Percentiles rank a stretch among this genome's conserved stretches.
These are phyloP conservation scores for Himalopsyche phryganea DNA, from an alignment of 1,140 invertebrate genomes.

Conservation along the genomic window DNA sequence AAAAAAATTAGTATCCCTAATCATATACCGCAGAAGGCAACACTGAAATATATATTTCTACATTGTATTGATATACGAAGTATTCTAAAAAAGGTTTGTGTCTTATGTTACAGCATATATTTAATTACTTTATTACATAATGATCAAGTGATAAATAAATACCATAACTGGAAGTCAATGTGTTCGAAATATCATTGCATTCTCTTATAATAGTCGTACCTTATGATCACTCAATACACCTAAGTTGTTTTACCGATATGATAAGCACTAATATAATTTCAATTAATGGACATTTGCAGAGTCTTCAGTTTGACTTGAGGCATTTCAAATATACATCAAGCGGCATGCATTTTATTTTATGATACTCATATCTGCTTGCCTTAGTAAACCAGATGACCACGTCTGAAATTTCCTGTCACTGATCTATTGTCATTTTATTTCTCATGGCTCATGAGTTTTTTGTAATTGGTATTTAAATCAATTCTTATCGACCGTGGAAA, in stretches of 20 bases:
- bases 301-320: too few relatives aligned
- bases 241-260: background rate
- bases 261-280: background rate
- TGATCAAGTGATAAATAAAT: background rate
- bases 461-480: too few relatives aligned
- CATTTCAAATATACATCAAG: too few relatives aligned
- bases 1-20: slow-evolving; percentile 15
- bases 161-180: background rate
- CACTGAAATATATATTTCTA: slow-evolving; percentile 21
- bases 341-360: too few relatives aligned
- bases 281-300: too few relatives aligned
- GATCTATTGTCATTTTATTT: too few relatives aligned
- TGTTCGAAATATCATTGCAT: background rate
- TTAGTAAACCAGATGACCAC: too few relatives aligned
- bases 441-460: too few relatives aligned
- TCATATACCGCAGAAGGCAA: slow-evolving; percentile 18
- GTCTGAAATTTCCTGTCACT: too few relatives aligned
- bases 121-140: background rate
- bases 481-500: too few relatives aligned
- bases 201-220: background rate
- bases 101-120: background rate
- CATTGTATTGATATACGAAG: slow-evolving; percentile 22
- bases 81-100: slow-evolving; percentile 25
- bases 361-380: too few relatives aligned
- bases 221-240: background rate